Evolutionary conservation across 2,888 invertebrate genomes (phyloP).

Genomic region (Blomia tropicalis): DNA sequence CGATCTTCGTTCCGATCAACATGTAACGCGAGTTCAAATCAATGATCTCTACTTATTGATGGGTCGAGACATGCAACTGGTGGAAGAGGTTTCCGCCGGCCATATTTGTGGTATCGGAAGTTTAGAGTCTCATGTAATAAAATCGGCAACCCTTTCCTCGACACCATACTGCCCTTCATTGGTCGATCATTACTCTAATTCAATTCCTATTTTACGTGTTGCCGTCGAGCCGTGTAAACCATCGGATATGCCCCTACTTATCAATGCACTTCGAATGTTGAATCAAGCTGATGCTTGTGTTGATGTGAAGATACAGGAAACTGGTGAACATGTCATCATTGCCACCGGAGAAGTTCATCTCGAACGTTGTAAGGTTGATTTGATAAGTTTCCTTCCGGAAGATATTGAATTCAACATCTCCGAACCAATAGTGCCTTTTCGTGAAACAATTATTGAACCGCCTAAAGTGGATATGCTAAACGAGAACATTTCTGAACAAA

Average conservation of each 20-base stretch:
- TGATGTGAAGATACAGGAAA: slow-evolving; percentile 69
- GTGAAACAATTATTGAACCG: slow-evolving; percentile 63
- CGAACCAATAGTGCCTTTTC: slow-evolving; percentile 84
- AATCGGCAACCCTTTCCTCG: slow-evolving; percentile 73
- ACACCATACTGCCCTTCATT: slow-evolving; percentile 69
- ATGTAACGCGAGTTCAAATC: slow-evolving; percentile 49
- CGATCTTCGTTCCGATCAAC: slow-evolving; percentile 40
- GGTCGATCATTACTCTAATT: slow-evolving; percentile 48
- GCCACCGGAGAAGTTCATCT: slow-evolving; percentile 95
- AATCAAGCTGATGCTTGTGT: slow-evolving; percentile 92
- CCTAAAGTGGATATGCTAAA: slow-evolving; percentile 61
- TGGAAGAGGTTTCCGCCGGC: slow-evolving; percentile 68
- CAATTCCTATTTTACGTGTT: slow-evolving; percentile 74
- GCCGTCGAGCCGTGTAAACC: slow-evolving; percentile 68
- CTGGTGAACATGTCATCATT: slow-evolving; percentile 81
- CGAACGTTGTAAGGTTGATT: slow-evolving; percentile 82
- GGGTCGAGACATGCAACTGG: slow-evolving; percentile 69
- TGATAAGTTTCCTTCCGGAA: slow-evolving; percentile 52
- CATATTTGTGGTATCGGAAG: slow-evolving; percentile 79
- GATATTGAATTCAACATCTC: slow-evolving; percentile 67
- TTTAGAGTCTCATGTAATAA: slow-evolving; percentile 61
- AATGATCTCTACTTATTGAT: slow-evolving; percentile 70
- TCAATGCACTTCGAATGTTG: slow-evolving; percentile 55
- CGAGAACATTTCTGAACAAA: slow-evolving; percentile 55
- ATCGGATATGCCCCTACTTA: slow-evolving; percentile 48